Base-by-base conservation (phyloP, 2,888 invertebrate species). In the Boloria euphrosyne region DNA sequence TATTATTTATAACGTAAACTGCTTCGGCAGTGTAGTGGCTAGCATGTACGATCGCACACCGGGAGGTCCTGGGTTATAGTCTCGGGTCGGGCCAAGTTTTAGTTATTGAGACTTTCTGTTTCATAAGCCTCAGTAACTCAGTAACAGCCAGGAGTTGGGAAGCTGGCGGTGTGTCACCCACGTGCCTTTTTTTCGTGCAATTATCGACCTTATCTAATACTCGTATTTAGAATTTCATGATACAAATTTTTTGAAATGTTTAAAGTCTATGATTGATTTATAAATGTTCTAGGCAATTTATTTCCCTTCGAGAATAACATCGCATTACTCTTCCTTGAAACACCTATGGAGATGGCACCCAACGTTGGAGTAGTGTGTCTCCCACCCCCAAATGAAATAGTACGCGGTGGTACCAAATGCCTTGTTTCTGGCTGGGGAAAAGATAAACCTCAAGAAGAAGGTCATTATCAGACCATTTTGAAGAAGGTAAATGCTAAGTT, bases 371-470 rank as follows among this genome's bases (percentile, higher is more conserved):
- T 96, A 0, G 93, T 95, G 0, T 97, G 97, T 76, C 85, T 97
- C 93, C 87, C 89, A 0, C 92, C 93, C 0, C 75, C 84, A 0
- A 81, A 86, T 1, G 79, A 85, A 1, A 78, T 83, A 0, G 75
- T 78, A 0, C 67, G 68, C 0, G 78, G 81, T 0, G 87, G 87
- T 3, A 82, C 90, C 0, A 78, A 92, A 14, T 96, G 96, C 82
- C 92, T 94, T 67, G 96, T 95, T 1, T 94, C 94, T 22, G 96
- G 96, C 3, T 96, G 96, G 96, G 96, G 96, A 31, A 96, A 95
- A 78, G 94, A 95, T 77, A 89, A 92, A 60, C 95, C 94, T 75
- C 95, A 95, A 75, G 93, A 89, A 77, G 86, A 89, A 38, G 90
- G 90, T 10, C 79, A 82, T 17, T 90, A 90, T 74, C 89, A 89